Base-by-base conservation (phyloP, 2,888 invertebrate species). In the Diplazon laetatorius region DNA sequence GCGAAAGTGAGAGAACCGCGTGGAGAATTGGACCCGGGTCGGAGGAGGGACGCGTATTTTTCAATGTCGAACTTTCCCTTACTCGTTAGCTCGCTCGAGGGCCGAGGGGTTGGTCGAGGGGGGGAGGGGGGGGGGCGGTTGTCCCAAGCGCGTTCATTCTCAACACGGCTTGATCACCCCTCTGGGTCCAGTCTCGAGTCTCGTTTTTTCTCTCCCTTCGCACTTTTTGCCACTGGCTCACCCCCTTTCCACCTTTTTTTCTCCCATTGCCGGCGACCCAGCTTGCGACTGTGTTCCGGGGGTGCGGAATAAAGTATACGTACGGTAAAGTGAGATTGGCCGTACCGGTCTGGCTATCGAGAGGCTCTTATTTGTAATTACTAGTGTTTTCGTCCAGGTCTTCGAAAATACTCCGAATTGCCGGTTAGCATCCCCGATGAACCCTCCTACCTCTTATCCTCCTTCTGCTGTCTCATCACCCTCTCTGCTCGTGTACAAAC, bases 361-460 rank as follows among this genome's bases (percentile, higher is more conserved):
- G 82, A 79, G 78, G 75, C 82, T 81, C 83, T 83, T 84, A 85
- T 85, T 85, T 84, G 85, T 84, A 85, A 86, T 86, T 85, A 85
- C 81, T 73, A 81, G 76, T 77, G 70, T 82, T 84, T 82, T 66
- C 66, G 22, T 74, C 66, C 14, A 42, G 37, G 60, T 50, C 20
- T 68, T 69, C 73, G 55, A 60, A 52, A 65, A 70, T 70, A 70
- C 55, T 60, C 70, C 39, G 60, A 69, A 73, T 70, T 70, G 65
- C 65, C 78, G 66, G 68, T 76, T 76, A 70, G 59, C 63, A 60
- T 69, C 52, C 68, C 69, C 55, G 70, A 66, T 57, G 44, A 59
- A 59, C 59, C 71, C 12, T 25, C 30, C 30, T 6, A 48, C n/a
- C n/a, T n/a, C n/a, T n/a, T n/a, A n/a, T n/a, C n/a, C n/a, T n/a